phyloP scores from a whole-genome alignment of 2,888 invertebrate species.

The Ormyrus rosae region DNA sequence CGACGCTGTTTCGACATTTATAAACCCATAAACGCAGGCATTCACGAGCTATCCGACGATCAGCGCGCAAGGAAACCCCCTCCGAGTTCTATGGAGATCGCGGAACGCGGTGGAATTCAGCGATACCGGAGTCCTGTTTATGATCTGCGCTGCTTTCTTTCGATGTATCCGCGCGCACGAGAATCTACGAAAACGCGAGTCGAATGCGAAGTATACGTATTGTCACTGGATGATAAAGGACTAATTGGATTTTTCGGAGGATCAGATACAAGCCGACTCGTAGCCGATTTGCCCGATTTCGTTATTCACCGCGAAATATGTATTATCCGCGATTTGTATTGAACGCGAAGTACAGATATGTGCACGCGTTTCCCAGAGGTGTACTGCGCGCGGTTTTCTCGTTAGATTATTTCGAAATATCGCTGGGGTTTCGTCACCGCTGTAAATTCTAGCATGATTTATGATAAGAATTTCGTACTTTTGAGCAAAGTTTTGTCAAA shows the following conservation, averaged over 20 bases:
- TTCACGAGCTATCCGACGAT: constrained; percentile 28
- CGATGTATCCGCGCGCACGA: neutral
- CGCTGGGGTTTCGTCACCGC: too few relatives aligned
- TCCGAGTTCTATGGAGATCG: neutral
- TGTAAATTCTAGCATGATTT: too few relatives aligned
- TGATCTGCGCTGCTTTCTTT: neutral
- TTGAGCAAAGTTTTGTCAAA: too few relatives aligned
- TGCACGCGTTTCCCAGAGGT: neutral
- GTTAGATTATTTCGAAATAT: too few relatives aligned
- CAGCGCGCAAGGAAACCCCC: neutral
- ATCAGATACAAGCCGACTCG: neutral
- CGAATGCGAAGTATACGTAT: neutral
- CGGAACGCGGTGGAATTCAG: constrained; percentile 4
- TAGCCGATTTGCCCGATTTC: constrained; percentile 4
- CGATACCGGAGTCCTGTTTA: neutral
- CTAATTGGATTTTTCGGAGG: constrained; percentile 35
- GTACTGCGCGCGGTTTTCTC: too few relatives aligned
- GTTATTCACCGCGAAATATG: neutral
- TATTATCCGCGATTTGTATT: constrained; percentile 6
- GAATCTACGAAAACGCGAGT: neutral
- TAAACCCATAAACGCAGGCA: neutral
- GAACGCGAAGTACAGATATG: neutral
- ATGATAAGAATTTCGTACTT: too few relatives aligned
- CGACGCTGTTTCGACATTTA: constrained; percentile 31
- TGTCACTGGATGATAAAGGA: constrained; percentile 11